Base-by-base conservation (phyloP, 2,113 vertebrate genomes). In the Chinchilla lanigera region DNA sequence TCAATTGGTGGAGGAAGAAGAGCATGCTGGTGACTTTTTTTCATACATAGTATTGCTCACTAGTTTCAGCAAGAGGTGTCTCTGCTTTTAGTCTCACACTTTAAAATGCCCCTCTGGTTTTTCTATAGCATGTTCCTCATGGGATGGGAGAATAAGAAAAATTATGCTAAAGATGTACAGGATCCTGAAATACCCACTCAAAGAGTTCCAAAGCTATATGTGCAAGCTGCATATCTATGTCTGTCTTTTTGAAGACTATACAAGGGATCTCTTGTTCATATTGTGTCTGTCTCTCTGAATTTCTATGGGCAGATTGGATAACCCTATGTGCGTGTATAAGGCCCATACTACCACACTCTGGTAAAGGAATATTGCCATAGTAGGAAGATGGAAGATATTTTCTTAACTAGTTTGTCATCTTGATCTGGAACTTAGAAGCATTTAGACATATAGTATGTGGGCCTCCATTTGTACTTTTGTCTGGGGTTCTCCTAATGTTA, bases 361-460 rank as follows among this genome's bases (percentile, higher is more conserved):
- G 22, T 85, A 33, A 82, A 92, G 41, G 19, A 47, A 20, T 73
- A 41, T 87, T 84, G 28, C 86, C 33, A 54, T 41, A 13, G 2
- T 71, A 83, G 78, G 61, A 78, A 7, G 5, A 69, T 95, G n/a
- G 54, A 90, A 61, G 80, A 14, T 88, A 44, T 90, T 93, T 58
- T 13, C 56, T 93, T 84, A 93, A 67, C 4, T 13, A 75, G 26
- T 94, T 95, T 78, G n/a, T 80, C 88, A 81, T 61, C 47, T 95
- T 50, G 20, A 94, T 33, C 92, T 97, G 78, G 54, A 95, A 78
- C 7, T 50, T 81, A 58, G 17, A 94, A 89, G 83, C 85, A 80
- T 94, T 91, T 89, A 78, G 52, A 78, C 8, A 63, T 69, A 47
- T 1, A 24, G 28, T 87, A 54, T 90, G 19, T 95, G 63, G 50